Base-by-base conservation (phyloP, 2,113 vertebrate genomes). In the Connochaetes taurinus region DNA sequence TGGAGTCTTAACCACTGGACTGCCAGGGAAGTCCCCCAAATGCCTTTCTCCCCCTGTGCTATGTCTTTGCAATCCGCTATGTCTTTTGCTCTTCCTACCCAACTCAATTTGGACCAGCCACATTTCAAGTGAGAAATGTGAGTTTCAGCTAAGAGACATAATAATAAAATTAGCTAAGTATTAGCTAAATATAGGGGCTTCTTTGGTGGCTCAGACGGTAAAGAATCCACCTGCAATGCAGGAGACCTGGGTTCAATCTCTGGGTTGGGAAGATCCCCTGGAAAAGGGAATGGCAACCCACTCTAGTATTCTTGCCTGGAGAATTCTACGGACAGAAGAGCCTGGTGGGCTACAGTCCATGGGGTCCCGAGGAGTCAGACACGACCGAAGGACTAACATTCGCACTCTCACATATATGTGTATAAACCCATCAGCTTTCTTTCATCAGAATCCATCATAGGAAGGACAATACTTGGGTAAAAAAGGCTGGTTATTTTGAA, bases 391-490 rank as follows among this genome's bases (percentile, higher is more conserved):
- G n/a, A 23, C n/a, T 40, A 23, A 40, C 67, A 12, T 11, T 23
- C 6, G 2, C 5, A 12, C n/a, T 23, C 40, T 71, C 12, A 76
- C 23, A 27, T 27, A 43, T 76, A n/a, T 52, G 55, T 82, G 67
- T 6, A 47, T 74, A 91, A 91, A 15, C 11, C 53, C 53, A 50
- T 16, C n/a, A 6, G 12, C 25, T 85, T 33, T 8, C 43, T 10
- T 19, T 15, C 3, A 3, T 50, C 45, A 52, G 53, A 58, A 62
- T 89, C 17, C 50, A 19, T 58, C n/a, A 1, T 0, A 3, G 0
- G 45, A 45, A 82, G 29, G 45, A 84, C 9, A 4, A 21, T 2
- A 82, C 5, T 0, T 27, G 17, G 62, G 47, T 36, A 80, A 12
- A 45, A 17, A n/a, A 2, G 7, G n/a, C 1, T n/a, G 85, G 60